phyloP scores from a whole-genome alignment of 2,888 invertebrate genomes.

The Thelaira solivaga region DNA sequence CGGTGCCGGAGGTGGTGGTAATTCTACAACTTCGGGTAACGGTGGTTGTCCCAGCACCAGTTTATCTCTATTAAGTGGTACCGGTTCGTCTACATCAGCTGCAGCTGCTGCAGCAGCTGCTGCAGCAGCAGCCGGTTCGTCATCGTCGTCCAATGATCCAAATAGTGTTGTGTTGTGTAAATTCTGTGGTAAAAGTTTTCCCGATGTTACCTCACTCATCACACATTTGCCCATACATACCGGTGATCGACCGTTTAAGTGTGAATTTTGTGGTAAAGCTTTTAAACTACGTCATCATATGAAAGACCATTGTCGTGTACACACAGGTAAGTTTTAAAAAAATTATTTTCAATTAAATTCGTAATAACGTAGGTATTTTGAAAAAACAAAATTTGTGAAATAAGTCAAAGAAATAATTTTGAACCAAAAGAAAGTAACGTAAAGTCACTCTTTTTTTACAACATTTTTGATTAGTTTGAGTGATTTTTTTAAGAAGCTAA shows the following conservation, averaged over 20 bases:
- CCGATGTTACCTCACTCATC: conserved; percentile 91
- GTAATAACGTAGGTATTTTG: no score
- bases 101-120: conserved; percentile 71
- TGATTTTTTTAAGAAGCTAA: no score
- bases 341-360: neutral
- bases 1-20: conserved; percentile 65
- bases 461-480: no score
- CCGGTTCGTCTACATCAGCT: conserved; percentile 71
- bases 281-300: conserved; percentile 95
- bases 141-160: conserved; percentile 78
- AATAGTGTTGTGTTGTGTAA: conserved; percentile 91
- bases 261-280: conserved; percentile 95
- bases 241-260: conserved; percentile 93
- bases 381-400: neutral
- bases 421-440: no score
- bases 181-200: conserved; percentile 95
- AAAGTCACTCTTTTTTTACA: no score
- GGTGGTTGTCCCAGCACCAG: conserved; percentile 71
- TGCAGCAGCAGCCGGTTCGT: conserved; percentile 70
- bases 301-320: conserved; percentile 96
- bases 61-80: conserved; percentile 65
- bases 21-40: conserved; percentile 66
- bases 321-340: conserved; percentile 85
- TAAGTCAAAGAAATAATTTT: neutral
- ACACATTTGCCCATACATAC: conserved; percentile 93